Conservation (phyloP, 2,888 invertebrate genomes). For the Thymelicus sylvestris region DNA sequence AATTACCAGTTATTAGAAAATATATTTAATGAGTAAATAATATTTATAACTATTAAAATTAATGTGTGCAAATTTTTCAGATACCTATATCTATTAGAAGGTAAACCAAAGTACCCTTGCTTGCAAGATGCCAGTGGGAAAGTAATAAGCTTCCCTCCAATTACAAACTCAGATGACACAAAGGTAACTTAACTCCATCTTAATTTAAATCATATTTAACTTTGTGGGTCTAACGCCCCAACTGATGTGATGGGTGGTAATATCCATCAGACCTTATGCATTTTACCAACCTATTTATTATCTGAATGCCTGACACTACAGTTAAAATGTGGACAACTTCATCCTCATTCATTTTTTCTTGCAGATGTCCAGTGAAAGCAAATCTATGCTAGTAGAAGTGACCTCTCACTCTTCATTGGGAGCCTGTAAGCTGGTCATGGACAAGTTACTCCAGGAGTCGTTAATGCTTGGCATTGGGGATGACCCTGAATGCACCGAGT, state of each 20-base stretch:
- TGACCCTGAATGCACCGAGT: slow-evolving; percentile 51
- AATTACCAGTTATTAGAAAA: too few species aligned
- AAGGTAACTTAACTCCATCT: slow-evolving; percentile 81
- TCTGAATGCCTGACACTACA: too few species aligned
- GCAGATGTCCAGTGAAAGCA: slow-evolving; percentile 88
- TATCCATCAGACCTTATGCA: not conserved
- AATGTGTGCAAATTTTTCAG: slow-evolving; percentile 52
- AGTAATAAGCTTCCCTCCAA: slow-evolving; percentile 94
- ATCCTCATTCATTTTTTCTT: not conserved
- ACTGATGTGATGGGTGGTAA: slow-evolving; percentile 1
- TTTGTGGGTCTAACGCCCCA: too few species aligned
- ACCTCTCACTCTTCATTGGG: slow-evolving; percentile 88
- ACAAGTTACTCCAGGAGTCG: slow-evolving; percentile 87
- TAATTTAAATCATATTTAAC: too few species aligned
- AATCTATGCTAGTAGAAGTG: slow-evolving; percentile 89
- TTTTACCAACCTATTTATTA: too few species aligned
- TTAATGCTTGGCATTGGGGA: slow-evolving; percentile 83
- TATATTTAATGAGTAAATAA: too few species aligned
- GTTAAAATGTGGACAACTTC: too few species aligned
- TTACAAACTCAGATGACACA: slow-evolving; percentile 92
- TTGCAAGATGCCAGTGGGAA: slow-evolving; percentile 86
- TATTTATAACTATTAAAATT: too few species aligned
- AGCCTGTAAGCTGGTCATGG: slow-evolving; percentile 88
- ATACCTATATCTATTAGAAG: slow-evolving; percentile 91
- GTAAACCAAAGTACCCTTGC: slow-evolving; percentile 89